These are phyloP conservation scores for Ostrea denselamellosa DNA, from an alignment of 1,140 invertebrate species.

Conservation along the genomic window DNA sequence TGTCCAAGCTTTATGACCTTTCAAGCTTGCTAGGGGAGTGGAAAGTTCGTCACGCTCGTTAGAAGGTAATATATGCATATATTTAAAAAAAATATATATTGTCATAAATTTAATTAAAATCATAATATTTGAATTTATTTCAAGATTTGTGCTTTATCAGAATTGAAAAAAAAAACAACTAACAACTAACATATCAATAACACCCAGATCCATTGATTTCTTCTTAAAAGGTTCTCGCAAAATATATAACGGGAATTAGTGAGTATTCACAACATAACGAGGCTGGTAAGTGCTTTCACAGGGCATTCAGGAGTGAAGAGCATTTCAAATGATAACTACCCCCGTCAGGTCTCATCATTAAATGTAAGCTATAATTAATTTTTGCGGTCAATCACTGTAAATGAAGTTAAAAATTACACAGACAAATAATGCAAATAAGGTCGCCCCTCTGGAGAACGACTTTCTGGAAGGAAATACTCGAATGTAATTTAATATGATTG, in stretches of 20 bases:
- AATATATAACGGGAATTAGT: background rate
- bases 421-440: background rate
- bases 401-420: background rate
- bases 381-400: background rate
- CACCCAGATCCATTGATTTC: background rate
- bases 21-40: too few relatives aligned
- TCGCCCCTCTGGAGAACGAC: background rate
- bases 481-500: background rate
- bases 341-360: background rate
- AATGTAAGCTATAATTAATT: slow-evolving; percentile 19
- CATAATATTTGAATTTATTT: background rate
- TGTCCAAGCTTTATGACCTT: too few relatives aligned
- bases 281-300: background rate
- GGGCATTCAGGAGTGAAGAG: background rate
- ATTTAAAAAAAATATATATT: too few relatives aligned
- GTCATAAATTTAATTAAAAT: background rate
- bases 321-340: background rate
- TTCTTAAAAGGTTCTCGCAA: background rate
- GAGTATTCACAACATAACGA: slow-evolving; percentile 5
- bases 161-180: background rate
- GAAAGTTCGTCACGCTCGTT: too few relatives aligned
- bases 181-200: too few relatives aligned
- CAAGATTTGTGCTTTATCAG: background rate
- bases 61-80: too few relatives aligned
- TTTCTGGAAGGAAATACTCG: background rate